These are phyloP conservation scores for Coryphaenoides rupestris DNA, from an alignment of 2,113 vertebrate genomes.

Conservation along the genomic window DNA sequence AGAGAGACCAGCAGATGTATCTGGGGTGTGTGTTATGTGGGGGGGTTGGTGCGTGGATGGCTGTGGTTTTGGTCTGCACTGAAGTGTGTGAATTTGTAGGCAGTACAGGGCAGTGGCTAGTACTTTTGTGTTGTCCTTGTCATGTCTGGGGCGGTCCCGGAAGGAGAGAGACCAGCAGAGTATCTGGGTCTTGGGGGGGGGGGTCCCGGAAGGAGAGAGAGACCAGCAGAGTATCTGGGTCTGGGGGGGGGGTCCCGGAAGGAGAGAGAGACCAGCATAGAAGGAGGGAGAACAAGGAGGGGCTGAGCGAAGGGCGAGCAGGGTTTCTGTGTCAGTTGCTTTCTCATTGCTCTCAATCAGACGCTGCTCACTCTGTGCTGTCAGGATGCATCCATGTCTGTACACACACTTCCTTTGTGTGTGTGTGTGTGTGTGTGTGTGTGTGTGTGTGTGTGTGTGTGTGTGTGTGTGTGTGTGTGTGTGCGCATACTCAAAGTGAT, in stretches of 20 bases:
- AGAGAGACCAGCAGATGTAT: too few species aligned
- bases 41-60: too few species aligned
- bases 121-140: too few species aligned
- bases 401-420: constrained; percentile 26
- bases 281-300: constrained; percentile 22
- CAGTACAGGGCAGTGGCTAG: too few species aligned
- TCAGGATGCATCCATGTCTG: constrained; percentile 51
- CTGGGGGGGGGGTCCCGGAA: constrained; percentile 3
- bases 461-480: constrained; percentile 25
- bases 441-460: constrained; percentile 14
- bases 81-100: too few species aligned
- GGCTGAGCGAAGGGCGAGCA: constrained; percentile 17
- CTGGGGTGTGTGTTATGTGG: too few species aligned
- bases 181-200: too few species aligned
- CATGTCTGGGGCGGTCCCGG: too few species aligned
- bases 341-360: constrained; percentile 64
- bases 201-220: too few species aligned
- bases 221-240: too few species aligned
- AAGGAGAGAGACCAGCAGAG: too few species aligned
- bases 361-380: constrained; percentile 51
- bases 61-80: too few species aligned
- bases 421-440: constrained; percentile 32
- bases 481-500: not conserved
- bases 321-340: constrained; percentile 61
- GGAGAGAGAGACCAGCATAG: not conserved